phyloP scores from a whole-genome alignment of 2,888 invertebrate species.

The Chymomyza fuscimana region DNA sequence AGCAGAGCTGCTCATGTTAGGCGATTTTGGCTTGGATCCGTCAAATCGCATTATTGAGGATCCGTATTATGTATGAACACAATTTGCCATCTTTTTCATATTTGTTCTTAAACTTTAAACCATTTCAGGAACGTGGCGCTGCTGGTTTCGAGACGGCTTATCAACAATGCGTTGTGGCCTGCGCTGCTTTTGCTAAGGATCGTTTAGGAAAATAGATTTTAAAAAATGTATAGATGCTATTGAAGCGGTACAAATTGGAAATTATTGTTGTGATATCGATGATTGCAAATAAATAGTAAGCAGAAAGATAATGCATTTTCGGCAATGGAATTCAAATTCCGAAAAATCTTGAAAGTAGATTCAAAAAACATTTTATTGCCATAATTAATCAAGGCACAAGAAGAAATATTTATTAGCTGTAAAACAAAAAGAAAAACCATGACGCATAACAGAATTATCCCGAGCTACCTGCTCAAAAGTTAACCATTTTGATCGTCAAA shows the following conservation, averaged over 20 bases:
- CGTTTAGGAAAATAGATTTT: conserved; percentile 38
- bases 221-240: neutral
- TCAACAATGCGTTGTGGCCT: conserved; percentile 86
- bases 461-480: too few relatives aligned
- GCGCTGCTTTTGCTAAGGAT: conserved; percentile 83
- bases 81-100: neutral
- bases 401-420: too few relatives aligned
- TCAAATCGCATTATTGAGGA: conserved; percentile 91
- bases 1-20: conserved; percentile 89
- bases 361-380: too few relatives aligned
- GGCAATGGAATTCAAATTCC: too few relatives aligned
- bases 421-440: too few relatives aligned
- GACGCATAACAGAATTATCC: too few relatives aligned
- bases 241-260: neutral
- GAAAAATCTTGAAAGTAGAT: too few relatives aligned
- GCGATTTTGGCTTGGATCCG: conserved; percentile 90
- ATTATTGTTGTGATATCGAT: neutral
- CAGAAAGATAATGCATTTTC: neutral
- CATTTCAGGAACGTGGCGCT: conserved; percentile 83
- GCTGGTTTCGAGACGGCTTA: conserved; percentile 89
- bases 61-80: conserved; percentile 90
- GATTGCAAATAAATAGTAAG: neutral
- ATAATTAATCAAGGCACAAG: too few relatives aligned
- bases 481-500: too few relatives aligned
- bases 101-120: neutral